phyloP scores from a whole-genome alignment of 2,888 invertebrate species.

The Heliconius ethilla region DNA sequence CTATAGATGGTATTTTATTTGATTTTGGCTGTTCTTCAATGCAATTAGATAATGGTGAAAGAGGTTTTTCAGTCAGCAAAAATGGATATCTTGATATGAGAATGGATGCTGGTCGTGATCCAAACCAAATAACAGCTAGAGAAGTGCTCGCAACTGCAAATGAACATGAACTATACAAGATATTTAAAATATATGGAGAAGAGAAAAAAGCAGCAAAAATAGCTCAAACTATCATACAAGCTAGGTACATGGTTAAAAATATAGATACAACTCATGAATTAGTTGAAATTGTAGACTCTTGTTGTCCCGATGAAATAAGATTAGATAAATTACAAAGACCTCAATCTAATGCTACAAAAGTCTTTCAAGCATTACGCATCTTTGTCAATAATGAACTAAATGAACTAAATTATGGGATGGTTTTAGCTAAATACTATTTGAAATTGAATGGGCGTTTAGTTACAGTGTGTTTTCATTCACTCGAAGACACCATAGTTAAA shows the following conservation, averaged over 20 bases:
- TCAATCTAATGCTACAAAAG: conserved; percentile 93
- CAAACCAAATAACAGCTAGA: conserved; percentile 90
- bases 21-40: conserved; percentile 98
- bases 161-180: conserved; percentile 89
- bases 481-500: conserved; percentile 97
- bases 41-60: conserved; percentile 91
- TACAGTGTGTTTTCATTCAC: conserved; percentile 94
- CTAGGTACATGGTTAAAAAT: conserved; percentile 87
- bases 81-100: conserved; percentile 97
- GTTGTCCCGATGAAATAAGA: conserved; percentile 80
- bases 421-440: conserved; percentile 88
- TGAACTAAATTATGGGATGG: conserved; percentile 94
- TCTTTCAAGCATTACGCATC: conserved; percentile 95
- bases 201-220: conserved; percentile 93
- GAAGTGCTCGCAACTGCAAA: conserved; percentile 91
- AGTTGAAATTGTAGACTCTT: conserved; percentile 86
- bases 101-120: conserved; percentile 91
- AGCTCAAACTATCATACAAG: conserved; percentile 92
- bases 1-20: conserved; percentile 93
- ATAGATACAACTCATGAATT: conserved; percentile 92
- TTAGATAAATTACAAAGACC: conserved; percentile 88
- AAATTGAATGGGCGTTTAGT: conserved; percentile 90
- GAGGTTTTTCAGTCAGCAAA: conserved; percentile 93
- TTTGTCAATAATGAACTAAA: conserved; percentile 98
- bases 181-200: conserved; percentile 95